Base-by-base conservation (phyloP, 2,888 invertebrate species). In the Melinaea menophilus region DNA sequence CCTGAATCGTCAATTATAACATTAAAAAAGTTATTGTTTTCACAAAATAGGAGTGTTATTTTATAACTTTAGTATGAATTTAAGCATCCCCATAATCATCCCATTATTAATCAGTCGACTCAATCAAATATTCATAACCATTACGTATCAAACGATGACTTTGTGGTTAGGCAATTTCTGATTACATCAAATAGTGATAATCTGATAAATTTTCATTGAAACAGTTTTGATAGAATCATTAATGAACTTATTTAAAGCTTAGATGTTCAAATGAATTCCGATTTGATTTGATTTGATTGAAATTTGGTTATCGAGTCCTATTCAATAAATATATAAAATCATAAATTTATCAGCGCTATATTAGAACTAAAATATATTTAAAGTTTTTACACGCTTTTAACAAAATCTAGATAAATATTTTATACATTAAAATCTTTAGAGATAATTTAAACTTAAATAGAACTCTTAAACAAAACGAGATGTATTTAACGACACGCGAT, bases 1-100 rank as follows among this genome's bases (percentile, higher is more conserved):
- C 91, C 91, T 5, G 86, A 87, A 78, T 90, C 90, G 22, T 22
- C 22, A 22, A 22, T 22, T 22, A 22, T 22, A 22, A 22, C 22
- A 22, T 22, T 22, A 22, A 22, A 22, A 22, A 22, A 22, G 22
- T 5, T 37, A 37, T 37, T 37, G 4, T 37, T 37, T 5, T 37
- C 4, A 37, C 7, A 37, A 41, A 5, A 9, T 9, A 41, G 41
- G 3, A 9, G 3, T 41, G 41, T 22, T 22, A 22, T 22, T 22
- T 22, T 22, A 22, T 22, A 22, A 22, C 22, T 22, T 1, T 22
- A 22, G 22, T 5, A 37, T 37, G 4, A 5, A 2, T 37, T 5
- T 37, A 22, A 48, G 13, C 22, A 48, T 48, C 48, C 22, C 13
- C 5, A 13, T n/a, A n/a, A n/a, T 48, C 48, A 48, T 5, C 13